Base-by-base conservation (phyloP, 1,140 invertebrate species). In the Caenorhabditis latens region DNA sequence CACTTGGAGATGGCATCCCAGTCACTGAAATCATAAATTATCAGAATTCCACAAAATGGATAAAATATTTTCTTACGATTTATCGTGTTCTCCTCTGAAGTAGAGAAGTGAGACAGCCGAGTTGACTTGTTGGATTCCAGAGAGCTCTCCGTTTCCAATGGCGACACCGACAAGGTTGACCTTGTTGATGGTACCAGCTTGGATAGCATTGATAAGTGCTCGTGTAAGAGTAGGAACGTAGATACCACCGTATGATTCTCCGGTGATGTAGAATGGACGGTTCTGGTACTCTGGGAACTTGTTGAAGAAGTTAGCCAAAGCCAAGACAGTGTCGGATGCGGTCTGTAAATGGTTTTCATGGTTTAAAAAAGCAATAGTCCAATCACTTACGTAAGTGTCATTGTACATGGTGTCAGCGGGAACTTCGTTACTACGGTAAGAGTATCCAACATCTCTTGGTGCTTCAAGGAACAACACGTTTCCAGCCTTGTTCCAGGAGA, bases 391-490 rank as follows among this genome's bases (percentile, higher is more conserved):
- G 7, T 87, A 61, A 5, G 65, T 55, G 92, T 94, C 94, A 90
- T 93, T 90, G 58, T 93, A 93, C 6, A 86, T 91, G 84, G 93
- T 93, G 53, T 93, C 92, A 75, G 91, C 90, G 83, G 93, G 90
- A 42, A 88, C 86, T 46, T 93, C 83, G 32, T 58, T 58, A 65
- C 79, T 82, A 14, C 87, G 90, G 89, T 94, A 94, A 0, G 94
- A 94, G 88, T 92, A 94, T 2, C 94, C 94, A 71, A 94, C 94
- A 87, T 94, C 94, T 53, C 93, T 93, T 79, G 94, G 94, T 7
- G 94, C 92, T 88, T 94, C 94, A 42, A 94, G 85, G 89, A 93
- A 94, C 2, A 94, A 53, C 42, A 97, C 96, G 92, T 96, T 97
- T 24, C 83, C 87, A 11, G 86, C 88, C 83, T 90, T 92, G 87